Base-by-base conservation (phyloP, 2,797 vertebrate species). In the Peromyscus melanophrys region DNA sequence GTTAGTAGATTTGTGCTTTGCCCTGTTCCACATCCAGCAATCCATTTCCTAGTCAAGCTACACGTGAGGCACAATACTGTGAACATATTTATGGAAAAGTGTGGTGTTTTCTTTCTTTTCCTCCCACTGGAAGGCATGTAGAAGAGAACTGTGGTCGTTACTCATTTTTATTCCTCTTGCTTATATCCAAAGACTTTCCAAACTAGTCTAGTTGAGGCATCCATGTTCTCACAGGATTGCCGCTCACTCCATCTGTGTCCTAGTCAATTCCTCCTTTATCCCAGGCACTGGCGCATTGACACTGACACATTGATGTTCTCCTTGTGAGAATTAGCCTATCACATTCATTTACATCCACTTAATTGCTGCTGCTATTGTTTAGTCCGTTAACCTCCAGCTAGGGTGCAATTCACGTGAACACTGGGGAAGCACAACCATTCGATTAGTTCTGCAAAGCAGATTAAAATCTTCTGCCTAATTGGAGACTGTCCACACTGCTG, bases 351-450 rank as follows among this genome's bases (percentile, higher is more conserved):
- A 97, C 93, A 96, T 97, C 95, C 96, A 93, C 92, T 97, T 98
- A 97, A 98, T 98, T 98, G 96, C 96, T 75, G 84, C 88, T 90
- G 95, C 92, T 97, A 97, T 97, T 97, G 97, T 97, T 97, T 96
- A 97, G 97, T 96, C 96, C 63, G 86, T 97, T 98, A 98, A 97
- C 97, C 97, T 98, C 96, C 97, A 98, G 97, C 96, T 94, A 97
- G 97, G 97, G 97, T 97, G 94, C 94, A 97, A 98, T 98, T 97
- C 97, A 96, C 17, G 2, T 89, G 95, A 97, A 97, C 83, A 27
- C 97, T 94, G 78, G 96, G 96, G 97, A 96, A 96, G 96, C 92
- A 96, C 97, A 98, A 67, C 96, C 95, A 87, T 97, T 97, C 46
- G 95, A 98, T 96, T 97, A 97, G 96, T 96, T 98, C 94, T 97